Evolutionary conservation across 2,113 vertebrate species (phyloP).

Genomic region (Microcebus murinus): DNA sequence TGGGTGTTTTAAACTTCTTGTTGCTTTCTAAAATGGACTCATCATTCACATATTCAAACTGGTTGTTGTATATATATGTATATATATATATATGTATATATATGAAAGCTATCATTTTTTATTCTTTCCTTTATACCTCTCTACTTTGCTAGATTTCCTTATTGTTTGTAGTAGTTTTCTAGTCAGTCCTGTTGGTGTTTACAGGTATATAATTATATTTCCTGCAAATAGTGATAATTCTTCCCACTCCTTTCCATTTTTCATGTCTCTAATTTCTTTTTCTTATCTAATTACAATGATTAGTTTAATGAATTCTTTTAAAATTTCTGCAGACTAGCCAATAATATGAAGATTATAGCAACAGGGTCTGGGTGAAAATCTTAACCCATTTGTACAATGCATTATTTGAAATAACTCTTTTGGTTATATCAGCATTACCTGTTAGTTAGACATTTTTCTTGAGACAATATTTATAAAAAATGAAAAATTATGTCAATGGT

Average conservation of each 20-base stretch:
- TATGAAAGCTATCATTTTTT: neutral
- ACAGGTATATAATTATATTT: neutral
- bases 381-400: neutral
- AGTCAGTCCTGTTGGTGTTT: neutral
- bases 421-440: neutral
- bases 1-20: neutral
- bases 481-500: neutral
- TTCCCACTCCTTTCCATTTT: neutral
- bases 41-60: neutral
- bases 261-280: neutral
- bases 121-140: neutral
- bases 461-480: neutral
- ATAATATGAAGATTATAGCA: neutral
- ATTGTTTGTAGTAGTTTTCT: neutral
- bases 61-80: neutral
- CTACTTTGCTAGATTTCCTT: neutral
- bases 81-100: neutral
- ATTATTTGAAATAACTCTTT: constrained; percentile 19
- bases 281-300: neutral
- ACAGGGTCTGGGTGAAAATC: neutral
- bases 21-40: neutral
- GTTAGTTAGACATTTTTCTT: constrained; percentile 19
- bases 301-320: neutral
- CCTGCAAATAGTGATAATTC: neutral
- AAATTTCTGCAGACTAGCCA: neutral